Conservation (phyloP, 1,140 invertebrate species). For the Drosophila kepulauana region DNA sequence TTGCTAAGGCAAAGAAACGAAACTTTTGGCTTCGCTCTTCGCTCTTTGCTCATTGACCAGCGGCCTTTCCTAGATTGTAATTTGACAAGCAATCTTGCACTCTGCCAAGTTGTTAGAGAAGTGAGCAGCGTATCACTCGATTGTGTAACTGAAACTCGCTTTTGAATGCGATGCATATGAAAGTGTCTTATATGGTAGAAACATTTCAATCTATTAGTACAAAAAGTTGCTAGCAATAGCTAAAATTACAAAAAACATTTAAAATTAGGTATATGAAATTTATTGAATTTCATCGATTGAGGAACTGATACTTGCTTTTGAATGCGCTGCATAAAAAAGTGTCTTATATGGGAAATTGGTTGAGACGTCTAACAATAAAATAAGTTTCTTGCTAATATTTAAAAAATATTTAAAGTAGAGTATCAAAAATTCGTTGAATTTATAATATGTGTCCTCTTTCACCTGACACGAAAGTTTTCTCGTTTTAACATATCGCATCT, state of each 20-base stretch:
- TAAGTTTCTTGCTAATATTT: too few relatives aligned
- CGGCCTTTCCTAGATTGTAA: conserved; percentile 49
- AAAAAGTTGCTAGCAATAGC: too few relatives aligned
- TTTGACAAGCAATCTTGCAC: conserved; percentile 52
- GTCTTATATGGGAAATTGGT: too few relatives aligned
- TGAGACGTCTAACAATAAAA: too few relatives aligned
- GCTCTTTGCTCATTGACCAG: conserved; percentile 53
- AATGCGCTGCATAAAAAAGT: too few relatives aligned
- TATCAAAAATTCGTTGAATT: background rate
- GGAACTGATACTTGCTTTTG: background rate
- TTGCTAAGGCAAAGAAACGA: conserved; percentile 57
- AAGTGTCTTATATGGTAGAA: too few relatives aligned
- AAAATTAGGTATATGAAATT: too few relatives aligned
- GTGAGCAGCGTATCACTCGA: conserved; percentile 5
- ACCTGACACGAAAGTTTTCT: conserved; percentile 3
- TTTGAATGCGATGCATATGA: conserved; percentile 28
- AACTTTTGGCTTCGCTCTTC: conserved; percentile 59
- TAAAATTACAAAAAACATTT: too few relatives aligned
- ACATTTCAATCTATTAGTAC: background rate
- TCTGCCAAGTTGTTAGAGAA: conserved; percentile 7
- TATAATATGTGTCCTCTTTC: too few relatives aligned
- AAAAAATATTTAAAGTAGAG: background rate
- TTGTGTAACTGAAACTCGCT: conserved; percentile 1
- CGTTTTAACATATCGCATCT: conserved; percentile 16
- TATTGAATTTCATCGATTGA: background rate